Base-by-base conservation (phyloP, 2,888 invertebrate species). In the Syrphus vitripennis region DNA sequence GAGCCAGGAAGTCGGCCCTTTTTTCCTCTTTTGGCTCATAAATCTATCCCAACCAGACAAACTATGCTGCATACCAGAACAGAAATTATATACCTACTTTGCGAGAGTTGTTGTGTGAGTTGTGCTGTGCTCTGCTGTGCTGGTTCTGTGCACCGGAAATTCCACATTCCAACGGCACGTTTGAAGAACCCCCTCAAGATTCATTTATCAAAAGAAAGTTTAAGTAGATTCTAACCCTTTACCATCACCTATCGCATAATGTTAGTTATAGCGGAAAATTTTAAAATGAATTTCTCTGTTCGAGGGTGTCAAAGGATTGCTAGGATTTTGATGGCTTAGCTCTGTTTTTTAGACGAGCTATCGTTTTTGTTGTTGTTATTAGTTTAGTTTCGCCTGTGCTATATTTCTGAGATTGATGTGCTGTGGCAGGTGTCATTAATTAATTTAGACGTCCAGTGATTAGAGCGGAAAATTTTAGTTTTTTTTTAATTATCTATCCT, bases 181-280 rank as follows among this genome's bases (percentile, higher is more conserved):
- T 77, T 59, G 50, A 61, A 53, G 59, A 84, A 72, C 71, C 76
- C 84, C 80, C 84, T 71, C 31, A 80, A 84, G 80, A 84, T 80
- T 76, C 71, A 84, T 84, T 84, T 80, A 84, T 84, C 84, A 84
- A 72, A 59, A 80, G 67, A 67, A 84, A 84, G 67, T 80, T 80
- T 84, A 77, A 84, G 80, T 80, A 69, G 72, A 80, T 67, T 72
- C 76, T 72, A 84, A 77, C 75, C 80, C 72, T 72, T 42, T 80
- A 63, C 9, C 4, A 70, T 75, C 70, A 19, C n/a, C 67, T 29
- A 14, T 19, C 10, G 21, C 12, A 53, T 31, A 57, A 79, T 83
- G 78, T 75, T 79, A 69, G 69, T 72, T n/a, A n/a, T n/a, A n/a
- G n/a, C n/a, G n/a, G 83, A 70, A 48, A 70, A 79, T 70, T 83